Conservation (phyloP, 2,113 vertebrate genomes). For the Irena cyanogastra region DNA sequence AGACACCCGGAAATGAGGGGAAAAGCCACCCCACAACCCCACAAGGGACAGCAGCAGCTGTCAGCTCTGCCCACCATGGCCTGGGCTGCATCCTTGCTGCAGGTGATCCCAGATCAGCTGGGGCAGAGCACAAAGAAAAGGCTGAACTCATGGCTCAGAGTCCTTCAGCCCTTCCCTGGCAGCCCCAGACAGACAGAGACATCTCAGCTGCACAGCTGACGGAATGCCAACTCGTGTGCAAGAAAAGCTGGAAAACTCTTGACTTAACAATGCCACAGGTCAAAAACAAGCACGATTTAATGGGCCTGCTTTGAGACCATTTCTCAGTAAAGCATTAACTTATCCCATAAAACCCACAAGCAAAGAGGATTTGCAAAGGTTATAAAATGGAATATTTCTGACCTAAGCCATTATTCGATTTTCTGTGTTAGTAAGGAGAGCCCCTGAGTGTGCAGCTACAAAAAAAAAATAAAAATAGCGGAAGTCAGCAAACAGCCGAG, state of each 20-base stretch:
- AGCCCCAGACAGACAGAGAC: rapidly evolving
- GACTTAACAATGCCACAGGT: background rate
- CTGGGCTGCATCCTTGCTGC: rapidly evolving
- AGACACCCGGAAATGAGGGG: rapidly evolving
- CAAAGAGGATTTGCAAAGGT: constrained; percentile 35
- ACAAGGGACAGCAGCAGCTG: rapidly evolving
- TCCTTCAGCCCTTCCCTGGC: background rate
- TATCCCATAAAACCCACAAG: background rate
- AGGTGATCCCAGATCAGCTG: rapidly evolving
- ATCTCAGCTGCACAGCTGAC: rapidly evolving
- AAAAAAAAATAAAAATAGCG: background rate
- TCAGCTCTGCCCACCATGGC: rapidly evolving
- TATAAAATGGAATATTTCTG: background rate
- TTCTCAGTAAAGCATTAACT: constrained; percentile 1
- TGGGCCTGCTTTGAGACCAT: background rate
- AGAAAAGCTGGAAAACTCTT: background rate
- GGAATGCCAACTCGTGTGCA: rapidly evolving
- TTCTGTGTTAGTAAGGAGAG: background rate
- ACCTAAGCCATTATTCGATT: background rate
- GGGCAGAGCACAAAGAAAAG: background rate
- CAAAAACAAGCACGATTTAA: background rate
- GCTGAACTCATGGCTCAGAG: background rate
- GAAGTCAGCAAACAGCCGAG: background rate
- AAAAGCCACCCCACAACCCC: background rate
- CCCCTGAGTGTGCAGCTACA: background rate